These are phyloP conservation scores for Rhynchonycteris naso DNA, from an alignment of 2,797 vertebrate species.

Conservation along the genomic window DNA sequence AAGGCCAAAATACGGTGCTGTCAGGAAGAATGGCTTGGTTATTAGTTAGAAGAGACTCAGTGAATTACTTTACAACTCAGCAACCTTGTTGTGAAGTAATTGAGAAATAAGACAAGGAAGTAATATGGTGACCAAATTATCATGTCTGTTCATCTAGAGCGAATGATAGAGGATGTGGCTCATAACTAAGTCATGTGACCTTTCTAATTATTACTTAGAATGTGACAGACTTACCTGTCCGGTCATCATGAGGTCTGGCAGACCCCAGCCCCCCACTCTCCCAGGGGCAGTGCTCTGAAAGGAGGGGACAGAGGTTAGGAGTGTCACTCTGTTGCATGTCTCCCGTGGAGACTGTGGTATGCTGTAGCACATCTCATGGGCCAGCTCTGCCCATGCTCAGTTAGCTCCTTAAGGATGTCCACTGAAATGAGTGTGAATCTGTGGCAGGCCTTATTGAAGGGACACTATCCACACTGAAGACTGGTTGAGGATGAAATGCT, in stretches of 20 bases:
- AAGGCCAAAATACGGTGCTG: not conserved
- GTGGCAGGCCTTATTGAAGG: not conserved
- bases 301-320: not conserved
- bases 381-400: not conserved
- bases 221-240: not conserved
- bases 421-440: not conserved
- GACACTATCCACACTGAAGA: too few species aligned
- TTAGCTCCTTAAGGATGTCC: not conserved
- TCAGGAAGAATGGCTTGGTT: not conserved
- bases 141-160: not conserved
- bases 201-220: not conserved
- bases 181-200: too few species aligned
- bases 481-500: not conserved
- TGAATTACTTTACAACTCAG: not conserved
- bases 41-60: not conserved
- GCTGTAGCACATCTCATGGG: fast-evolving
- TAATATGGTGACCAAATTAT: not conserved
- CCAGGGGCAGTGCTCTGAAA: not conserved
- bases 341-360: not conserved
- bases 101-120: not conserved
- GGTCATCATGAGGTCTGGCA: not conserved
- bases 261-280: not conserved
- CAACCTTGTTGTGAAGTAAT: not conserved
- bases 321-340: not conserved
- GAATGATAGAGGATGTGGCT: not conserved